Evolutionary conservation across 2,888 invertebrate species (phyloP).

Genomic region (Xestia ashworthii): DNA sequence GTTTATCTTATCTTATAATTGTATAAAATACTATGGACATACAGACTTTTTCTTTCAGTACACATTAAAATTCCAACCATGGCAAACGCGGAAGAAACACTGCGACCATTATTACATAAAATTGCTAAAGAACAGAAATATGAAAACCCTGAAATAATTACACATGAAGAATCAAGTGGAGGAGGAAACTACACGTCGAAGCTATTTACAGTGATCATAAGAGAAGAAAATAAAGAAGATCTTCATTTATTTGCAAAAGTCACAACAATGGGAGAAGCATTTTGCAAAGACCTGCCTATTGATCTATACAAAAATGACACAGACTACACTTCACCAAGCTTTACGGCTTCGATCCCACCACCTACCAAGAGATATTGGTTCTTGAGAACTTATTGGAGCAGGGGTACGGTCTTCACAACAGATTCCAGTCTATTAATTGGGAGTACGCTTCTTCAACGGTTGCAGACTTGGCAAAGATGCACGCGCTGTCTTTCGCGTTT

Average conservation of each 20-base stretch:
- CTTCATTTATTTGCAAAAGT: constrained; percentile 77
- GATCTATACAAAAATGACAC: constrained; percentile 30
- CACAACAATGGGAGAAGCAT: constrained; percentile 47
- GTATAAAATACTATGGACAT: too few relatives aligned
- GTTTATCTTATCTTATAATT: too few relatives aligned
- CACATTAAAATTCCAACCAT: constrained; percentile 14
- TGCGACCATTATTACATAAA: constrained; percentile 40
- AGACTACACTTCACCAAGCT: constrained; percentile 66
- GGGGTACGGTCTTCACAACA: too few relatives aligned
- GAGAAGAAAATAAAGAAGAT: constrained; percentile 63
- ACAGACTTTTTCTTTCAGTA: background rate
- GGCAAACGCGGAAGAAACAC: constrained; percentile 22
- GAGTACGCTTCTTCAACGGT: too few relatives aligned
- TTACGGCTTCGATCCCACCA: constrained; percentile 62
- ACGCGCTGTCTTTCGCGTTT: constrained; percentile 56
- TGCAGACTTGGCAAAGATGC: too few relatives aligned
- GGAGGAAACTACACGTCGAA: constrained; percentile 79
- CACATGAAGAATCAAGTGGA: constrained; percentile 69
- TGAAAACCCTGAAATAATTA: constrained; percentile 61
- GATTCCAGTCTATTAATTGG: too few relatives aligned
- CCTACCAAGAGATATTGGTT: too few relatives aligned
- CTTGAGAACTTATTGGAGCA: too few relatives aligned
- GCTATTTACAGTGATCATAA: constrained; percentile 70
- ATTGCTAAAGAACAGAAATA: constrained; percentile 71
- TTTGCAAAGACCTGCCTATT: too few relatives aligned